Base-by-base conservation (phyloP, 1,140 invertebrate species). In the Xylocopa sonorina region DNA sequence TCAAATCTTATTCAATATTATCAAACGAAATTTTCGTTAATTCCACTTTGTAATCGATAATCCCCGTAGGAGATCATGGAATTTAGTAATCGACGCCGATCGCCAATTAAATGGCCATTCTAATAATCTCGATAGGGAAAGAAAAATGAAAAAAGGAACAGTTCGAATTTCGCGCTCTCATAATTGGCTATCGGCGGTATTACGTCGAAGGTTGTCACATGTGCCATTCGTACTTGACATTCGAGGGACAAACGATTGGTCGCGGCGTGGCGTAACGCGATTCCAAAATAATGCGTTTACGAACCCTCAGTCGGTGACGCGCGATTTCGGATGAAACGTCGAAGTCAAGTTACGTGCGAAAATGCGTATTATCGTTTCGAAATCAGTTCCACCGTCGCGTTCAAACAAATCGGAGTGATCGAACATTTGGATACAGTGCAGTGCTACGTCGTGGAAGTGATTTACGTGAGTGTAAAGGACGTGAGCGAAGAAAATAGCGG, bases 11-110 rank as follows among this genome's bases (percentile, higher is more conserved):
- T n/a, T 38, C 53, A 24, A 29, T 68, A 77, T 27, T 58, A 51
- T 38, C n/a, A 71, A 78, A 78, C 55, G 55, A 60, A 71, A 78
- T 67, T 43, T 55, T 75, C 24, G 21, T 57, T 76, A 67, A 67
- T 55, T 50, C 34, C 72, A 68, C 41, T 77, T 78, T 50, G 24
- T 34, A 21, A 18, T 66, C 60, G 58, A 51, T 64, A 27, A 58
- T 60, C 32, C n/a, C 32, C 34, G 5, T n/a, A 16, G 18, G 18
- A 10, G 66, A 77, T 58, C 18, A 14, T 58, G n/a, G 24, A 46
- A 34, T 60, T 48, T 12, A 27, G 43, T 55, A 48, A 69, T 48
- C 32, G 29, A 38, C 46, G 32, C 16, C 77, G 77, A 73, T 63
- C 9, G 58, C 69, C 69, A 72, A 64, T 78, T 63, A 55, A 60